These are phyloP conservation scores for Lepeophtheirus salmonis DNA, from an alignment of 1,140 invertebrate genomes.

Conservation along the genomic window DNA sequence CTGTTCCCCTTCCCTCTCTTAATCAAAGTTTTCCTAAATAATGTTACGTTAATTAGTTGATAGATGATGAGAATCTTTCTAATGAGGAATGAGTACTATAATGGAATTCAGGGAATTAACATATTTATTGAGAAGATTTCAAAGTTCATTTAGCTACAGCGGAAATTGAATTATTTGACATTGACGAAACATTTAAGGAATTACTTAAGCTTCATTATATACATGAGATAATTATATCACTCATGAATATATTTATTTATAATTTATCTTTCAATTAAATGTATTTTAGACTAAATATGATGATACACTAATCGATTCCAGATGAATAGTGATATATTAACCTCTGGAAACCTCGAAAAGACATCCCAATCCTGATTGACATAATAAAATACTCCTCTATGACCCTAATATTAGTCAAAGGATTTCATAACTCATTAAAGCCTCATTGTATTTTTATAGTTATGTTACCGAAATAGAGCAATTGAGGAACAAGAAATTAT, in stretches of 20 bases:
- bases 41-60: constrained; percentile 55
- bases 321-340: constrained; percentile 6
- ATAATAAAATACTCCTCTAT: background rate
- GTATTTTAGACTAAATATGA: background rate
- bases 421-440: constrained; percentile 49
- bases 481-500: constrained; percentile 60
- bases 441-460: constrained; percentile 81
- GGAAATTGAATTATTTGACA: constrained; percentile 66
- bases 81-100: constrained; percentile 48
- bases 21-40: constrained; percentile 42
- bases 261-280: background rate
- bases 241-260: background rate
- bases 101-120: constrained; percentile 63
- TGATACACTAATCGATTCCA: background rate
- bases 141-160: constrained; percentile 76
- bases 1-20: constrained; percentile 25
- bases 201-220: constrained; percentile 1
- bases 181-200: constrained; percentile 19
- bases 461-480: constrained; percentile 59
- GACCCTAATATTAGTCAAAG: background rate
- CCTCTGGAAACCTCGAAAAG: background rate
- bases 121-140: constrained; percentile 93
- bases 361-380: background rate
- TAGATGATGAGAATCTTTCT: constrained; percentile 45
- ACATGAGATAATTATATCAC: background rate